These are phyloP conservation scores for Tragopan temminckii DNA, from an alignment of 2,797 vertebrate species.

Conservation along the genomic window DNA sequence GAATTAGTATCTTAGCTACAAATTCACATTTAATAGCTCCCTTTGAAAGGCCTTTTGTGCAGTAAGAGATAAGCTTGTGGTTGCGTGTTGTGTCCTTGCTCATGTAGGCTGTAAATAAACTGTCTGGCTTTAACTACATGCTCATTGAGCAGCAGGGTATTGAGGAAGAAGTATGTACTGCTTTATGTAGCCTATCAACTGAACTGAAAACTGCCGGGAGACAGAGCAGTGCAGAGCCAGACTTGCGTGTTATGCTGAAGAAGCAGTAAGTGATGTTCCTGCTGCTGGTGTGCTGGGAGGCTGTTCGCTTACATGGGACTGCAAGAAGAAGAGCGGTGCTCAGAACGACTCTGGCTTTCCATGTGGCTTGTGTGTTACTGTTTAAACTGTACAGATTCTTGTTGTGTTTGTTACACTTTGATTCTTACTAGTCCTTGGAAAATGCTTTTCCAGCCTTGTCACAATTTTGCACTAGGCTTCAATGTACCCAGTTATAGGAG, in stretches of 20 bases:
- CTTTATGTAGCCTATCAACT: neutral
- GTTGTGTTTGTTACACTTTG: neutral
- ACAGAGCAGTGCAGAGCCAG: neutral
- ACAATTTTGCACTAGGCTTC: neutral
- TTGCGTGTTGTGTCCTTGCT: constrained; percentile 2
- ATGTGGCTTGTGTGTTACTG: neutral
- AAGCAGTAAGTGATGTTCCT: neutral
- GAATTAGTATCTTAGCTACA: constrained; percentile 35
- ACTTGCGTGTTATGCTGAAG: neutral
- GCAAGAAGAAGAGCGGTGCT: neutral
- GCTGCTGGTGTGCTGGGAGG: neutral
- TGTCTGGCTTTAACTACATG: neutral
- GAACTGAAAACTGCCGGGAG: neutral
- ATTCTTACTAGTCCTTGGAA: neutral
- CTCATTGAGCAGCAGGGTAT: neutral
- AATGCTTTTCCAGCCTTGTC: neutral
- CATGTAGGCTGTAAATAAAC: neutral
- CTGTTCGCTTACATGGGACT: neutral
- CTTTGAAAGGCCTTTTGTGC: constrained; percentile 35
- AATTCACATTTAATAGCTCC: neutral
- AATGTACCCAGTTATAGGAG: neutral
- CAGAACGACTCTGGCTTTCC: neutral
- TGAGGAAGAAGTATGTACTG: neutral
- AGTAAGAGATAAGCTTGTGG: neutral
- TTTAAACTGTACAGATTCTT: neutral